Conservation (phyloP, 2,113 vertebrate genomes). For the Oostethus manadensis region DNA sequence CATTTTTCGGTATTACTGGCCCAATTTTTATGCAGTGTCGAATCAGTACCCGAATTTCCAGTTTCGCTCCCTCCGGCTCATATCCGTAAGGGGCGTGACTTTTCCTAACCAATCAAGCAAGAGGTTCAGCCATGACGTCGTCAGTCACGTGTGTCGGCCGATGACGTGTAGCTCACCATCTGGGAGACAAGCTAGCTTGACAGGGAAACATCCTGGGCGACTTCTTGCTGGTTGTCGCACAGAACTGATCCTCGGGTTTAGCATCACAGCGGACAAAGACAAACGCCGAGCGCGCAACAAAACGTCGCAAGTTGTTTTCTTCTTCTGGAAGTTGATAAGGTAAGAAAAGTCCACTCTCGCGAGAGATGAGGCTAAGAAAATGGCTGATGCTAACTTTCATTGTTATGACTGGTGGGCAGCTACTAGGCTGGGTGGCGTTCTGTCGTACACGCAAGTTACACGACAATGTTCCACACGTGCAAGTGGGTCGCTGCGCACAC, state of each 20-base stretch:
- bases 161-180: constrained; percentile 63
- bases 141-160: constrained; percentile 43
- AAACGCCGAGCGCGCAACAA: background rate
- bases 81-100: background rate
- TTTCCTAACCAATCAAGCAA: constrained; percentile 27
- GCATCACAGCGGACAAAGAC: background rate
- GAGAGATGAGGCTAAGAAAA: constrained; percentile 22
- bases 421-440: constrained; percentile 10
- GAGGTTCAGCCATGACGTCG: constrained; percentile 32
- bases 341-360: constrained; percentile 35
- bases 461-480: background rate
- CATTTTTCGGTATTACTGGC: no score
- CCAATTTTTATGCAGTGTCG: no score
- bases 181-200: constrained; percentile 43
- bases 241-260: background rate
- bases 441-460: constrained; percentile 8
- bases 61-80: no score
- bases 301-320: background rate
- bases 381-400: constrained; percentile 40
- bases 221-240: background rate
- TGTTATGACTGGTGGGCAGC: constrained; percentile 27
- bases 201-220: constrained; percentile 4
- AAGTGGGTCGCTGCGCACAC: no score
- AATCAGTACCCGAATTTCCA: no score
- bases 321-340: constrained; percentile 21